These are phyloP conservation scores for Pseudanteris insignis DNA, from an alignment of 2,888 invertebrate genomes.

Conservation along the genomic window DNA sequence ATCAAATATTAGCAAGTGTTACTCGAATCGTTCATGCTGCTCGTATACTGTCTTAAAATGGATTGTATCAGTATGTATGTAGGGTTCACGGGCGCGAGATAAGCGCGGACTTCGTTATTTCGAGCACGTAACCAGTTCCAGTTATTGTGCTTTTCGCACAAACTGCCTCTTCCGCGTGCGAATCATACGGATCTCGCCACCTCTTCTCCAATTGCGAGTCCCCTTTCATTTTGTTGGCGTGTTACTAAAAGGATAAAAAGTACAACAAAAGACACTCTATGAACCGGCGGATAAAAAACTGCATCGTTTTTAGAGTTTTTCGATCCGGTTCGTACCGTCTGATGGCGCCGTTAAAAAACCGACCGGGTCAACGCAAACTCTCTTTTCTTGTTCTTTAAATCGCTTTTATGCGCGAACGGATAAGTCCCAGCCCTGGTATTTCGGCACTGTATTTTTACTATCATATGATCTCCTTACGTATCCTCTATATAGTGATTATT, in stretches of 20 bases:
- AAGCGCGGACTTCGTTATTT: constrained; percentile 54
- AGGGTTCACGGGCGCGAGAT: constrained; percentile 24
- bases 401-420: no score
- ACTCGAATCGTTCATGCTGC: constrained; percentile 19
- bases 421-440: no score
- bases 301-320: constrained; percentile 29
- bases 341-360: background rate
- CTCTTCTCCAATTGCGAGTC: constrained; percentile 44
- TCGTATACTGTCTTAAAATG: constrained; percentile 26
- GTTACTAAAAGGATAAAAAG: constrained; percentile 57
- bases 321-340: constrained; percentile 2
- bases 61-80: constrained; percentile 34
- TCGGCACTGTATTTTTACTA: no score
- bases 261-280: constrained; percentile 50
- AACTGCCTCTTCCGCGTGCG: constrained; percentile 61
- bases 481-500: no score
- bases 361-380: constrained; percentile 9
- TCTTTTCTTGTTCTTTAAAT: no score
- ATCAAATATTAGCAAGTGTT: constrained; percentile 7
- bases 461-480: no score
- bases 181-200: constrained; percentile 55
- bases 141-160: constrained; percentile 63
- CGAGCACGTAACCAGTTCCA: constrained; percentile 63
- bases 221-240: constrained; percentile 51
- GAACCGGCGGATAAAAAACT: constrained; percentile 47